These are phyloP conservation scores for Cliona cf. orientalis DNA, from an alignment of 37 sponge, comb jelly and placozoan species.

Conservation along the genomic window DNA sequence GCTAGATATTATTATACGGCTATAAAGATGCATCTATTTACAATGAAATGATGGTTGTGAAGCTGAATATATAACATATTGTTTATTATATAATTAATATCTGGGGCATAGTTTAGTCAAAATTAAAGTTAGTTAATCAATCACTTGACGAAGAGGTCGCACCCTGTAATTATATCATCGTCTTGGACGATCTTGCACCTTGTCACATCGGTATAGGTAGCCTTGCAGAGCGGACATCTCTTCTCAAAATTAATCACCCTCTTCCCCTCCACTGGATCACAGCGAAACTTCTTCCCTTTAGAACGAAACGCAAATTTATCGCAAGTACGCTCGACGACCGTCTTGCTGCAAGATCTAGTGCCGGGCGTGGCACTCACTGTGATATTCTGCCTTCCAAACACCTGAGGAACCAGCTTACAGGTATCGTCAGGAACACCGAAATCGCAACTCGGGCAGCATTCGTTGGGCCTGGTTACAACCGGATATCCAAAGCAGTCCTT, in stretches of 20 bases:
- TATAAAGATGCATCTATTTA: too few species aligned
- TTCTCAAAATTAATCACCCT: constrained; percentile 22
- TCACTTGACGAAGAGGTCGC: constrained; percentile 19
- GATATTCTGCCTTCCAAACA: constrained; percentile 15
- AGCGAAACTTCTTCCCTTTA: constrained; percentile 26
- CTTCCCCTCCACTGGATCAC: constrained; percentile 5
- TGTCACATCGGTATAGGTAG: constrained; percentile 5
- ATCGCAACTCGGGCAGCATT: constrained; percentile 40
- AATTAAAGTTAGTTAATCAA: neutral
- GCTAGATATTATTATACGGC: too few species aligned
- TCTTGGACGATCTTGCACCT: constrained; percentile 10
- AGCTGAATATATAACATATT: too few species aligned
- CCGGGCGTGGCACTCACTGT: neutral
- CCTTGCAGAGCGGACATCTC: constrained; percentile 19
- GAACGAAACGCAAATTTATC: constrained; percentile 29
- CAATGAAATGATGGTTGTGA: too few species aligned
- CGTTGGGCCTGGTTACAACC: constrained; percentile 19
- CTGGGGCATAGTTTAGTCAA: too few species aligned
- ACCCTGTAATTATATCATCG: constrained; percentile 8
- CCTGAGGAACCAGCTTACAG: constrained; percentile 19
- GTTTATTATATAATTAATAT: too few species aligned
- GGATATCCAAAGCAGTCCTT: constrained; percentile 40
- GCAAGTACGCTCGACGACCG: neutral
- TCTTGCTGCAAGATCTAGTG: neutral
- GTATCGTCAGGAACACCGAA: neutral